Evolutionary conservation across 2,797 vertebrate genomes (phyloP).

Genomic region (Lycodopsis pacificus): DNA sequence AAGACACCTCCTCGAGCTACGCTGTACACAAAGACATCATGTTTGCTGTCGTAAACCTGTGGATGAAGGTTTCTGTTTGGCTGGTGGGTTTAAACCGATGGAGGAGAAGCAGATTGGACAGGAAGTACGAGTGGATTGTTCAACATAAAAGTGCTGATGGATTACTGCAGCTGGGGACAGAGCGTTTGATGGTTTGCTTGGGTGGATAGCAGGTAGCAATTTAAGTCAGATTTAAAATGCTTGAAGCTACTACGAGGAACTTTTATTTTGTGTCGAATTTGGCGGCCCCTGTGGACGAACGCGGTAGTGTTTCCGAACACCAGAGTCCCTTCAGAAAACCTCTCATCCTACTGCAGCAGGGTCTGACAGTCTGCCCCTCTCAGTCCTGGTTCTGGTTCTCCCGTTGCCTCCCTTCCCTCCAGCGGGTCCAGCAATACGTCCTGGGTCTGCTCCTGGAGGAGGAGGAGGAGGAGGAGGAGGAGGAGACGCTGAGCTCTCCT

Average conservation of each 20-base stretch:
- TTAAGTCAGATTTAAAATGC: conserved; percentile 36
- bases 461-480: background rate
- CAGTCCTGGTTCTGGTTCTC: background rate
- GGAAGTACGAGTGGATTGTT: conserved; percentile 34
- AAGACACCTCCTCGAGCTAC: conserved; percentile 56
- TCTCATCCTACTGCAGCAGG: background rate
- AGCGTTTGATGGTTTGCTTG: conserved; percentile 39
- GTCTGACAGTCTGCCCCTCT: background rate
- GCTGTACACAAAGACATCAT: conserved; percentile 62
- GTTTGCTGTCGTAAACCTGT: conserved; percentile 48
- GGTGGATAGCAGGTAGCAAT: conserved; percentile 41
- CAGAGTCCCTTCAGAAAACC: background rate
- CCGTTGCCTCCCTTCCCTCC: too few species aligned
- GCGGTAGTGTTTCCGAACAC: background rate
- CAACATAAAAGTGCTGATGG: conserved; percentile 39
- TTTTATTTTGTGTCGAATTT: background rate
- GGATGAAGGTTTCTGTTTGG: conserved; percentile 35
- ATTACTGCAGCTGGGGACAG: conserved; percentile 49
- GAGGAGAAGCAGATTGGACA: conserved; percentile 28
- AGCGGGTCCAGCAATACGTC: background rate
- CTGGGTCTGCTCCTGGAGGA: background rate
- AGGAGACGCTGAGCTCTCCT: background rate
- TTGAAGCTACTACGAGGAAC: conserved; percentile 17
- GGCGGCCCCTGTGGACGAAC: background rate
- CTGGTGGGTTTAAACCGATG: conserved; percentile 41